phyloP scores from a whole-genome alignment of 1,140 invertebrate genomes.

The Harpegnathos saltator region DNA sequence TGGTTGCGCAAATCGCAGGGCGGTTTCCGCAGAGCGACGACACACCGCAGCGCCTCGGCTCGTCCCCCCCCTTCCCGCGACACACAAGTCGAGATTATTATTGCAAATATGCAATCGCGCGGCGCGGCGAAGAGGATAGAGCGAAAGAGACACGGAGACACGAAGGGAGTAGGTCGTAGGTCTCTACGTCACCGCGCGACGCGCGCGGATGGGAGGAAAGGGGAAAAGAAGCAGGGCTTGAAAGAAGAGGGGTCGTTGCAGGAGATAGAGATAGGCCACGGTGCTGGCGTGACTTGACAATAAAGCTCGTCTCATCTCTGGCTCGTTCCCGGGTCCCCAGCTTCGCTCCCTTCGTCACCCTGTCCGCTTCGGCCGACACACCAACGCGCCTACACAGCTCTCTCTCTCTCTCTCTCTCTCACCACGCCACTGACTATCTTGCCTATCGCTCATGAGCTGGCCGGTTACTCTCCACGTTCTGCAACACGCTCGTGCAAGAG shows the following conservation, averaged over 20 bases:
- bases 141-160: neutral
- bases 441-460: conserved; percentile 58
- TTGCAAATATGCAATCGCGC: conserved; percentile 10
- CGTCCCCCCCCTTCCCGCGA: too few relatives aligned
- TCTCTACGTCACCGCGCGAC: conserved; percentile 1
- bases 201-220: conserved; percentile 48
- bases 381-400: conserved; percentile 34
- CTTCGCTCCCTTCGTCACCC: conserved; percentile 48
- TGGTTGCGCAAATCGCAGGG: too few relatives aligned
- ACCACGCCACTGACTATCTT: conserved; percentile 55
- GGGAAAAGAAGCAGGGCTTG: conserved; percentile 46
- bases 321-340: conserved; percentile 59
- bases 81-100: too few relatives aligned
- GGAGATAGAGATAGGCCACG: conserved; percentile 85
- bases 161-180: conserved; percentile 1
- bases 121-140: neutral
- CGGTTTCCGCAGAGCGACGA: neutral
- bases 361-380: conserved; percentile 58
- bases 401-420: too few relatives aligned
- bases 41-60: too few relatives aligned
- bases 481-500: conserved; percentile 27
- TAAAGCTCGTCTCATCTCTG: conserved; percentile 83
- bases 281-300: conserved; percentile 84
- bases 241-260: conserved; percentile 74
- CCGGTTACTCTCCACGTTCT: conserved; percentile 31